phyloP scores from a whole-genome alignment of 2,888 invertebrate genomes.

The Drosophila atroscutellata region DNA sequence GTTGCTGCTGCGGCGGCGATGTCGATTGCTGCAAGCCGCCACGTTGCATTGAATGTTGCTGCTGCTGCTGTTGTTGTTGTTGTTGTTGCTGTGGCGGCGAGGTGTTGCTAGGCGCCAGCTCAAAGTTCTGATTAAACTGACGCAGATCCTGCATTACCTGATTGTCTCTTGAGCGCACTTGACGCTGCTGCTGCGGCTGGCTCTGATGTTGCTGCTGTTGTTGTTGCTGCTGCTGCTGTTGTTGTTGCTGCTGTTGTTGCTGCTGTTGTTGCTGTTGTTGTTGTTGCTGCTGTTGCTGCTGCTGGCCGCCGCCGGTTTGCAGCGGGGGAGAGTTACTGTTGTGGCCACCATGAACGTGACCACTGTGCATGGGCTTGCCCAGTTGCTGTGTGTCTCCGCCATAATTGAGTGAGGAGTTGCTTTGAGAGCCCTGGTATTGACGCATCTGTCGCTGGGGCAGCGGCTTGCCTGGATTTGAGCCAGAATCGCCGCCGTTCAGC shows the following conservation, averaged over 20 bases:
- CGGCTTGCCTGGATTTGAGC: slow-evolving; percentile 77
- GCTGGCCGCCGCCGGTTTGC: slow-evolving; percentile 63
- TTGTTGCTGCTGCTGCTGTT: slow-evolving; percentile 52
- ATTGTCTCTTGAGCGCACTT: slow-evolving; percentile 82
- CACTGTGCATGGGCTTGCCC: slow-evolving; percentile 78
- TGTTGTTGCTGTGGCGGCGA: slow-evolving; percentile 80
- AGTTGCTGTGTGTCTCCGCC: slow-evolving; percentile 65
- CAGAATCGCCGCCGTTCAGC: slow-evolving; percentile 83
- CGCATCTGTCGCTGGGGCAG: slow-evolving; percentile 83
- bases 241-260: slow-evolving; percentile 51
- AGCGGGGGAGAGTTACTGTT: slow-evolving; percentile 80
- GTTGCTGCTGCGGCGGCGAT: slow-evolving; percentile 60
- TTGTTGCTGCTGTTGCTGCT: slow-evolving; percentile 44
- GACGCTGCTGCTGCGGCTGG: slow-evolving; percentile 71
- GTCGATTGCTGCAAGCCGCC: slow-evolving; percentile 59
- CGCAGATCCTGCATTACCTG: slow-evolving; percentile 87
- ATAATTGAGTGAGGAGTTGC: slow-evolving; percentile 79
- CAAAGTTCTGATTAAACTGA: slow-evolving; percentile 93
- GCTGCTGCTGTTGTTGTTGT: slow-evolving; percentile 65
- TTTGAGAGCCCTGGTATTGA: slow-evolving; percentile 80
- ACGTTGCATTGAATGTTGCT: slow-evolving; percentile 65
- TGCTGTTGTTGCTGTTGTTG: slow-evolving; percentile 54
- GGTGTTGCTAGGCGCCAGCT: slow-evolving; percentile 86
- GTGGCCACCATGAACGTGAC: slow-evolving; percentile 77
- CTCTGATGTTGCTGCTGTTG: slow-evolving; percentile 42